These are phyloP conservation scores for Pyrochroa serraticornis DNA, from an alignment of 2,888 invertebrate genomes.

Conservation along the genomic window DNA sequence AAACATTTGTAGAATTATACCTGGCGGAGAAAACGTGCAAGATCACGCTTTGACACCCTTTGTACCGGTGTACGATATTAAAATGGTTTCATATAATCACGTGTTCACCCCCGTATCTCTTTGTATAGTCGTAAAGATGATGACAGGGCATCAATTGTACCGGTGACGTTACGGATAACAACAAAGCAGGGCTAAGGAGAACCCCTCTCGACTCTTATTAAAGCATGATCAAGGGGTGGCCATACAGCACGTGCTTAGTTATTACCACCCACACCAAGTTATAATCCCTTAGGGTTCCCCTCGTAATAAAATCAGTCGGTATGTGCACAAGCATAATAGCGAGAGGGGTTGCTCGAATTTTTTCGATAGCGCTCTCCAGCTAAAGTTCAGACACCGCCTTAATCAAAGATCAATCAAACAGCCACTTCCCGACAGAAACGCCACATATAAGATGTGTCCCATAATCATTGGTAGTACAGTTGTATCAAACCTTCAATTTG, in stretches of 20 bases:
- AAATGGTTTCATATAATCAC: conserved; percentile 32
- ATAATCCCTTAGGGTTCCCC: conserved; percentile 1
- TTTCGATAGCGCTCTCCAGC: too few species aligned
- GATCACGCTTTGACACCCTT: conserved; percentile 24
- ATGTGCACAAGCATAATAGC: conserved; percentile 9
- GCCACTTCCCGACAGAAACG: too few species aligned
- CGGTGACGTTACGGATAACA: conserved; percentile 31
- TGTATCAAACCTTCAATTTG: too few species aligned
- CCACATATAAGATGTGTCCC: too few species aligned
- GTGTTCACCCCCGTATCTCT: conserved; percentile 27
- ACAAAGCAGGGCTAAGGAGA: conserved; percentile 27
- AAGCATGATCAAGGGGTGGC: conserved; percentile 30
- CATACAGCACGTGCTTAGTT: conserved; percentile 27
- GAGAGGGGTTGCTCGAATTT: not conserved
- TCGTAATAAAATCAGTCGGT: conserved; percentile 22
- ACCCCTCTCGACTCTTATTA: conserved; percentile 31
- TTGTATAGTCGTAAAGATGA: conserved; percentile 27
- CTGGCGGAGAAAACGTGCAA: too few species aligned
- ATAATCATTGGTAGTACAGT: too few species aligned
- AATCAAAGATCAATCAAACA: too few species aligned
- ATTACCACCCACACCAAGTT: conserved; percentile 22
- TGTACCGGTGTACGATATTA: conserved; percentile 12
- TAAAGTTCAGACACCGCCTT: too few species aligned
- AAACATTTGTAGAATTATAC: too few species aligned
- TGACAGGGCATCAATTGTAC: conserved; percentile 35